Evolutionary conservation across 2,797 vertebrate species (phyloP).

Genomic region (Sebastes elongatus): DNA sequence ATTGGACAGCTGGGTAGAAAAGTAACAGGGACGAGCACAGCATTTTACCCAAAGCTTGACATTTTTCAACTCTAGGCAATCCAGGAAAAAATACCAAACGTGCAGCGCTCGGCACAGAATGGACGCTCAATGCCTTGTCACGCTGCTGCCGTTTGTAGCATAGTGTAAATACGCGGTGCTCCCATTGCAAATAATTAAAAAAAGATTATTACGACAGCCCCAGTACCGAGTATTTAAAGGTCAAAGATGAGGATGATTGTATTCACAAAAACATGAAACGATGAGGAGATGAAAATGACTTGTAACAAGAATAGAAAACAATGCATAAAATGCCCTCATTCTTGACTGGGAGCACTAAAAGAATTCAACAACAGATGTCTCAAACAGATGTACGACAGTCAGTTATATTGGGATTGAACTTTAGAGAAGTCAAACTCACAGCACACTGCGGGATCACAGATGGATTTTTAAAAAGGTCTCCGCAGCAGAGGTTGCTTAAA

Average conservation of each 20-base stretch:
- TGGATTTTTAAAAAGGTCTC: neutral
- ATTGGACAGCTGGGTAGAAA: too few relatives aligned
- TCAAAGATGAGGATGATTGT: neutral
- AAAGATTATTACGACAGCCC: too few relatives aligned
- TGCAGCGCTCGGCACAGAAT: neutral
- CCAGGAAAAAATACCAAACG: neutral
- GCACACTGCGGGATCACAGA: neutral
- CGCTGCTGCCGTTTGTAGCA: too few relatives aligned
- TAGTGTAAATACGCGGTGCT: too few relatives aligned
- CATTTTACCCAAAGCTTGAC: neutral
- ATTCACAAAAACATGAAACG: neutral
- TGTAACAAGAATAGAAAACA: neutral
- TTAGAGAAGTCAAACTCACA: neutral
- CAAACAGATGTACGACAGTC: neutral
- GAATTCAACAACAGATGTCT: neutral
- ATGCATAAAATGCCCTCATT: neutral
- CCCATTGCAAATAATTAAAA: too few relatives aligned
- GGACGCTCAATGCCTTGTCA: too few relatives aligned
- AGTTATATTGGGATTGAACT: neutral
- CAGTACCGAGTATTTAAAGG: too few relatives aligned
- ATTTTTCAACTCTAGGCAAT: neutral
- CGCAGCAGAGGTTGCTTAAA: neutral
- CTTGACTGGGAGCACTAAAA: neutral
- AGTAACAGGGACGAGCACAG: neutral
- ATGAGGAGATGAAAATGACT: neutral